phyloP scores from a whole-genome alignment of 2,797 vertebrate genomes.

The Intellagama lesueurii region DNA sequence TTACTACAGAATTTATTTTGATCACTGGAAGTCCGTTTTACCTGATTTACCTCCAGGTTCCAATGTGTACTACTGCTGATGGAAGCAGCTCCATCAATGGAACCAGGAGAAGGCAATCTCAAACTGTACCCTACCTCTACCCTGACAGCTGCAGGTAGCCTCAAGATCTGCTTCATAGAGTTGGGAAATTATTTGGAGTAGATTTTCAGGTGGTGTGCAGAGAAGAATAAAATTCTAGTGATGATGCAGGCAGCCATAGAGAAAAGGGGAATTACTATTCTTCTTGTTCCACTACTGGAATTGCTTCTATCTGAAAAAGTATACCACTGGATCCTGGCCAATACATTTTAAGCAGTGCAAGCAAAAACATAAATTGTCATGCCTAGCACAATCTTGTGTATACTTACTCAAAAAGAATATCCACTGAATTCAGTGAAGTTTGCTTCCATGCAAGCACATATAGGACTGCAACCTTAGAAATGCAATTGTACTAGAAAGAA shows the following conservation, averaged over 20 bases:
- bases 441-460: not conserved
- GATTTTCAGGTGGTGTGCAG: not conserved
- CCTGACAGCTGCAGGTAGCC: not conserved
- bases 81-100: not conserved
- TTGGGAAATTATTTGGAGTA: not conserved
- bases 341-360: not conserved
- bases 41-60: not conserved
- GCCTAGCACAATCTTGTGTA: not conserved
- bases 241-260: not conserved
- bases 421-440: not conserved
- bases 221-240: not conserved
- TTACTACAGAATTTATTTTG: constrained; percentile 30
- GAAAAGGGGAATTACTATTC: too few relatives aligned
- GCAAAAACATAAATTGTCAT: not conserved
- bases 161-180: not conserved
- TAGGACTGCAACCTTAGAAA: not conserved
- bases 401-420: not conserved
- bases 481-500: not conserved
- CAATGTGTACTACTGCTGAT: not conserved
- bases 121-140: not conserved
- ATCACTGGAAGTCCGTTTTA: constrained; percentile 10
- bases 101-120: not conserved
- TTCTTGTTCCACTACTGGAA: not conserved
- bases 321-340: not conserved
- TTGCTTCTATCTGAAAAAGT: not conserved